Base-by-base conservation (phyloP, 2,888 invertebrate genomes). In the Ornithoptera alexandrae region DNA sequence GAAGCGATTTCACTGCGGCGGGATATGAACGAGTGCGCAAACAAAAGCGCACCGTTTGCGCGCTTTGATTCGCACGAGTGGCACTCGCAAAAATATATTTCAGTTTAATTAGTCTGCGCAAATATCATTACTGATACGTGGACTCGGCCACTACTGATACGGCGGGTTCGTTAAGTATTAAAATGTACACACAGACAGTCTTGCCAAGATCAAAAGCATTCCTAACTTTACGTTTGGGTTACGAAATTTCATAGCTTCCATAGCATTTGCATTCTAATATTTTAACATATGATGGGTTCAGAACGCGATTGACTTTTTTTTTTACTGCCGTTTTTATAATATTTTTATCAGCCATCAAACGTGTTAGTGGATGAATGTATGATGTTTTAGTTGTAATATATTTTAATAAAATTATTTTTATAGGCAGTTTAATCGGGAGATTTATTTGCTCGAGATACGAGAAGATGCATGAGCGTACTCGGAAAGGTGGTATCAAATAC, bases 1-100 rank as follows among this genome's bases (percentile, higher is more conserved):
- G 79, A 72, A 72, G 81, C 84, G 88, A 88, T 88, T 85, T 83
- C 84, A 86, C 72, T 83, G 79, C 80, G 75, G 75, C 78, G 78
- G 86, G 89, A 85, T 90, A 88, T 89, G 85, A 91, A 90, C 89
- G 88, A 90, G 90, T 84, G 79, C 78, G 85, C 86, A 90, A 92
- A 91, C 90, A 90, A 80, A 79, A 78, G 78, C 79, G 75, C 67
- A 62, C 74, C 79, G 79, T 76, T 77, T 76, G 77, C 71, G 72
- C 84, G 81, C 88, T 87, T 86, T 86, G 87, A 88, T 84, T 86
- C 78, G 77, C 76, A 75, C 78, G 74, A 84, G 84, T 77, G 82
- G 76, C 79, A 78, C 74, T 80, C 78, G 80, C 80, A 82, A 81
- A 79, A 76, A 78, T 77, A 68, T 72, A 71, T 77, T 74, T 73